Evolutionary conservation across 2,797 vertebrate species (phyloP), one percentile per base, ranked within the genome.

Genomic region (Pogoniulus pusillus): DNA sequence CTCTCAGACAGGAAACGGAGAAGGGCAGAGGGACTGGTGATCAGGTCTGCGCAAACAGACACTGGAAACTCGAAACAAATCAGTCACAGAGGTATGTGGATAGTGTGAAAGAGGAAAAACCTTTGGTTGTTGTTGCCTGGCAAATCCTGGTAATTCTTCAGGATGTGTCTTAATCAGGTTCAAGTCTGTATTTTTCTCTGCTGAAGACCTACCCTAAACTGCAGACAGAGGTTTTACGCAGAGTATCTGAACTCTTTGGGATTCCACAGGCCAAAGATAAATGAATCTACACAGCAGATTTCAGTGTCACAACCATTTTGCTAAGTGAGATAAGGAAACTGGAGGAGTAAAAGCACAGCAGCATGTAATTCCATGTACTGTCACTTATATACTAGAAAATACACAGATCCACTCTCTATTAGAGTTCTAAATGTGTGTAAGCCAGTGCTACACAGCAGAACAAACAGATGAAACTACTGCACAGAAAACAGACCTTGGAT

Each of bases 11-110:
- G 92, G 90, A 94, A 91, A 64, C 4, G 0, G 79, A 87, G 83
- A 82, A 85, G 84, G 86, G 82, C 91, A 84, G 47, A 2, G 9
- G 82, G 86, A 93, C 63, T 1, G 1, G 66, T 51, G 80, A 64
- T 62, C 85, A 45, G 82, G 59, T 83, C 84, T 94, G 89, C 87
- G 87, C 94, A 96, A 93, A 94, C 85, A 93, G 86, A 64, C 53
- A 3, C 66, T 92, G 91, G 69, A 92, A 95, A 87, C 65, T 63
- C 90, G 82, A 79, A 90, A 83, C 85, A 96, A 72, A 91, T 89
- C 69, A 60, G 10, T 82, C 4, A 2, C 69, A 53, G 65, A 88
- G 76, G 24, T 72, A 87, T 39, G 80, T 58, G 77, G 41, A 68
- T 4, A 92, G 55, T 53, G 19, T 78, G 82, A 0, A 6, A 86